Evolutionary conservation across 2,113 vertebrate genomes (phyloP), one percentile per base, ranked within the genome.

Genomic region (Oreochromis niloticus): DNA sequence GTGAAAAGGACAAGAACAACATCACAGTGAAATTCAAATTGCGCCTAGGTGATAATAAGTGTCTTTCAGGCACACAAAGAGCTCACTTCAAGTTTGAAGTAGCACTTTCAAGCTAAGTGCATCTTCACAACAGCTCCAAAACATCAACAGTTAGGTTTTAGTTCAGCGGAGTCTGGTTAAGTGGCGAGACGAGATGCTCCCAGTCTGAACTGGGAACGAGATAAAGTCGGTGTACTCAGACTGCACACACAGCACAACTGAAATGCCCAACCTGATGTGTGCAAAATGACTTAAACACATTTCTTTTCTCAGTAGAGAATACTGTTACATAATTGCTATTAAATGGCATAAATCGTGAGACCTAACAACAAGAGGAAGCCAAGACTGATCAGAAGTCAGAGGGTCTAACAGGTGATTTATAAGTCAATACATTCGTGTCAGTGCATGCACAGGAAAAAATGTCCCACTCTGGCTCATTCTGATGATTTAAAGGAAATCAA

Each of bases 1-100:
- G 46, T 50, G 71, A 78, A 78, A 78, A 78, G 27, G 27, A 78
- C 73, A 78, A 32, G 27, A 78, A 52, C 73, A 78, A 34, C 73
- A 52, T 9, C 73, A 3, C 6, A n/a, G 46, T 32, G 17, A 78
- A 78, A 78, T 52, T 32, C 27, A 52, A 52, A 52, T 52, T 52
- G 46, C 0, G 4, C n/a, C 46, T 52, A 17, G 27, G 17, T 78
- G 27, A 52, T 52, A 78, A 52, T 78, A 52, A 50, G 41, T 75
- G 73, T 52, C 73, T 78, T 78, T 78, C 46, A n/a, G 73, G 2
- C 48, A 8, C 6, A 52, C 46, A 52, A 78, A 78, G 46, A 52
- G 46, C 4, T 52, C 46, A 78, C 46, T 78, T 78, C 16, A 78
- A 34, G 27, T 34, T 52, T 78, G 73, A 78, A 78, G 73, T n/a